phyloP scores from a whole-genome alignment of 1,140 invertebrate species.

The Achatina immaculata region DNA sequence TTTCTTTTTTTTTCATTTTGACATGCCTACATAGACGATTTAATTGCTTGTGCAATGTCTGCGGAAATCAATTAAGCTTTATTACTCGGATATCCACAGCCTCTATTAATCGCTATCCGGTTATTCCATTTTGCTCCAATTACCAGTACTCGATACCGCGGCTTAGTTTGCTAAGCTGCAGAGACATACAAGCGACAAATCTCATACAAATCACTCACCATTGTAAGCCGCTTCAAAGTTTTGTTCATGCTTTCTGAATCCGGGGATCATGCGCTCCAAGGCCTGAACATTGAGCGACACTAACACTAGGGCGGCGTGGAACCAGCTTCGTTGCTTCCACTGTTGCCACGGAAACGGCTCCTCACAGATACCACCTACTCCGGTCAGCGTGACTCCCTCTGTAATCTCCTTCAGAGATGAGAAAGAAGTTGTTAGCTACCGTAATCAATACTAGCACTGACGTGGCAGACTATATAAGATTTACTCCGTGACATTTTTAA shows the following conservation, averaged over 20 bases:
- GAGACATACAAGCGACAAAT: too few relatives aligned
- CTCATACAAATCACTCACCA: slow-evolving; percentile 54
- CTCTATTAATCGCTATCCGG: too few relatives aligned
- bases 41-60: too few relatives aligned
- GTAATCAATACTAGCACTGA: not conserved
- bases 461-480: too few relatives aligned
- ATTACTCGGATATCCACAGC: too few relatives aligned
- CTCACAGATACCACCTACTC: slow-evolving; percentile 60
- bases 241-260: slow-evolving; percentile 64
- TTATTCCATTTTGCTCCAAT: too few relatives aligned
- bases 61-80: too few relatives aligned
- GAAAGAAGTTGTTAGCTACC: slow-evolving; percentile 15
- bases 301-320: slow-evolving; percentile 61
- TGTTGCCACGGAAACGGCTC: slow-evolving; percentile 62
- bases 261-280: slow-evolving; percentile 62
- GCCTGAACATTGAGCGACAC: slow-evolving; percentile 57
- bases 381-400: slow-evolving; percentile 50
- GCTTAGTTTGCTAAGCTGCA: too few relatives aligned
- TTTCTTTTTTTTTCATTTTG: too few relatives aligned
- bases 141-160: too few relatives aligned
- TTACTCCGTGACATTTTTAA: not conserved
- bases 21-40: too few relatives aligned
- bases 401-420: slow-evolving; percentile 49
- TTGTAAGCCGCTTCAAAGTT: slow-evolving; percentile 58
- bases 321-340: slow-evolving; percentile 62